phyloP scores from a whole-genome alignment of 53 echinoderm and acorn worm genomes.

The Pentamera pediparva region DNA sequence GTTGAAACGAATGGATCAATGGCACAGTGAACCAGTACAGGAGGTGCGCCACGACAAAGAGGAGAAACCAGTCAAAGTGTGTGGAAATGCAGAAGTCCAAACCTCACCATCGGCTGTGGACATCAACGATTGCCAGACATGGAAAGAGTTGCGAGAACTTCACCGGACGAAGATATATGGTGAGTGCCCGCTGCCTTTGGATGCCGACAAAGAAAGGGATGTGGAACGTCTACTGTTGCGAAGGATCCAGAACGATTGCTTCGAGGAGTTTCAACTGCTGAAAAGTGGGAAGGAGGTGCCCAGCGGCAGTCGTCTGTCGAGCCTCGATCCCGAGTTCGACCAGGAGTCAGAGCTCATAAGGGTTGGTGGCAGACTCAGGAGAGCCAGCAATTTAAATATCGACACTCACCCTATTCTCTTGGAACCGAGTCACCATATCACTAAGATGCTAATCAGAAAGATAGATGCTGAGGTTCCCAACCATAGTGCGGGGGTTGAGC shows the following conservation, averaged over 20 bases:
- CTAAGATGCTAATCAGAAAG: constrained; percentile 1
- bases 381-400: not conserved
- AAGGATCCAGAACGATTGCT: constrained; percentile 10
- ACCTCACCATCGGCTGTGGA: not conserved
- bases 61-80: not conserved
- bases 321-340: constrained; percentile 22
- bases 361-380: constrained; percentile 35
- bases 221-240: constrained; percentile 9
- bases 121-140: constrained; percentile 16
- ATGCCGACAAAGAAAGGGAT: constrained; percentile 12
- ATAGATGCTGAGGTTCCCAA: constrained; percentile 18
- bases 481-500: constrained; percentile 20
- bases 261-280: not conserved
- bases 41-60: not conserved
- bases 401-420: constrained; percentile 27
- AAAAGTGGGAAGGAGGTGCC: not conserved
- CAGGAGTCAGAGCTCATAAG: constrained; percentile 11
- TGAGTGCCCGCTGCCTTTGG: not conserved
- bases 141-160: constrained; percentile 11
- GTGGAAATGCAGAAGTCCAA: not conserved
- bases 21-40: not conserved
- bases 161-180: constrained; percentile 7
- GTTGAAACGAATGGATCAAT: not conserved
- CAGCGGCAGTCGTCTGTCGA: not conserved
- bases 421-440: constrained; percentile 16